Percentiles rank a stretch among this genome's conserved stretches.
These are phyloP conservation scores for Mesitornis unicolor DNA, from an alignment of 2,113 vertebrate genomes.

Conservation along the genomic window DNA sequence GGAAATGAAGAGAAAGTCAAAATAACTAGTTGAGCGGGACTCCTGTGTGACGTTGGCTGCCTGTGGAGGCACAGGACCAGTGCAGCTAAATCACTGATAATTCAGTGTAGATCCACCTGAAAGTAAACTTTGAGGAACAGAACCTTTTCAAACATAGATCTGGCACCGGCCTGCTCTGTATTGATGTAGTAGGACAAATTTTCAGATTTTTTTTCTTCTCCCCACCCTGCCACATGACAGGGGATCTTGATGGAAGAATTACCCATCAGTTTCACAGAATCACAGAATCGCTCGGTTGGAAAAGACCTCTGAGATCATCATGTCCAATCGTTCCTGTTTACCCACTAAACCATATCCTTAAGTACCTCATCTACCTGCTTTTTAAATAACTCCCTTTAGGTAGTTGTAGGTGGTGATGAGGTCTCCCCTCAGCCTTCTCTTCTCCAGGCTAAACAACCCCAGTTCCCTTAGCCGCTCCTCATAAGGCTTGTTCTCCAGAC, in stretches of 20 bases:
- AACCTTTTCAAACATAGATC: neutral
- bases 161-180: neutral
- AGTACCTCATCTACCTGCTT: too few relatives aligned
- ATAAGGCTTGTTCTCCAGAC: too few relatives aligned
- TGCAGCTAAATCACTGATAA: neutral
- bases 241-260: neutral
- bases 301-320: too few relatives aligned
- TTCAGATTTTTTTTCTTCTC: neutral
- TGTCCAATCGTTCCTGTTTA: too few relatives aligned
- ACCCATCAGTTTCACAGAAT: neutral
- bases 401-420: too few relatives aligned
- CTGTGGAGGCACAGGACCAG: neutral
- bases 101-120: neutral
- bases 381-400: too few relatives aligned
- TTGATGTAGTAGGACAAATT: neutral
- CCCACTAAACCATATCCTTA: too few relatives aligned
- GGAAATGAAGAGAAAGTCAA: neutral
- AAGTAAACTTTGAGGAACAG: neutral
- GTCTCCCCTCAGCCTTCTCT: too few relatives aligned
- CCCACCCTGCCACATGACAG: neutral
- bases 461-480: too few relatives aligned
- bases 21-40: neutral
- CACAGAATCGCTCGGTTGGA: too few relatives aligned
- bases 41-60: neutral
- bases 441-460: too few relatives aligned